These are phyloP conservation scores for Papilio gigon DNA, from an alignment of 2,888 invertebrate genomes.

Conservation along the genomic window DNA sequence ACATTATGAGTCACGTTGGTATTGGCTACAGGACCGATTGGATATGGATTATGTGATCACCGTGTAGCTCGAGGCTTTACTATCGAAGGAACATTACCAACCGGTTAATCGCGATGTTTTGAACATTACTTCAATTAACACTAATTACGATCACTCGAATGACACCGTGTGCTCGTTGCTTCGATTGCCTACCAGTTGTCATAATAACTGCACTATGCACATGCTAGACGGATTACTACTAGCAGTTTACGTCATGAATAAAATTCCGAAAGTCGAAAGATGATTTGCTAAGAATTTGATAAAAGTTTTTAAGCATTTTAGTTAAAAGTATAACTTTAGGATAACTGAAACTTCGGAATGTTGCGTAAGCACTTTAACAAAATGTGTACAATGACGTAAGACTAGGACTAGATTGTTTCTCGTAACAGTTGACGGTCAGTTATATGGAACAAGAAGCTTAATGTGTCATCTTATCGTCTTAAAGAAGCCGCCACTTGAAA, in stretches of 20 bases:
- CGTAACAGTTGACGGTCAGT: background rate
- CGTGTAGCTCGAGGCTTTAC: background rate
- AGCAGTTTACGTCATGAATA: background rate
- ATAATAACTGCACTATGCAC: background rate
- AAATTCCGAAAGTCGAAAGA: background rate
- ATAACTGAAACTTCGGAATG: background rate
- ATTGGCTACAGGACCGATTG: slow-evolving; percentile 57
- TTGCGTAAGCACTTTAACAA: background rate
- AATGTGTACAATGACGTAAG: slow-evolving; percentile 39
- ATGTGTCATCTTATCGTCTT: slow-evolving; percentile 25
- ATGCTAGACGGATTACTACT: background rate
- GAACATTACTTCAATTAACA: slow-evolving; percentile 20
- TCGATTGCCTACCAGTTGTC: background rate
- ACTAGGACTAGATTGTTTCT: slow-evolving; percentile 7
- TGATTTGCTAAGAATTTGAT: background rate
- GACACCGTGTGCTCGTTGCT: slow-evolving; percentile 9
- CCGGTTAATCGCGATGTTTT: background rate
- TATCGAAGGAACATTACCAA: background rate
- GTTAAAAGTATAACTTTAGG: background rate
- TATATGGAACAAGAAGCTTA: slow-evolving; percentile 22
- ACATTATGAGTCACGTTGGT: slow-evolving; percentile 60
- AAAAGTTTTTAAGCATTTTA: background rate
- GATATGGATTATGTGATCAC: slow-evolving; percentile 38
- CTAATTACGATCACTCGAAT: background rate
- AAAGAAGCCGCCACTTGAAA: slow-evolving; percentile 23